These are phyloP conservation scores for Ypsolopha scabrella DNA, from an alignment of 2,888 invertebrate species.

Conservation along the genomic window DNA sequence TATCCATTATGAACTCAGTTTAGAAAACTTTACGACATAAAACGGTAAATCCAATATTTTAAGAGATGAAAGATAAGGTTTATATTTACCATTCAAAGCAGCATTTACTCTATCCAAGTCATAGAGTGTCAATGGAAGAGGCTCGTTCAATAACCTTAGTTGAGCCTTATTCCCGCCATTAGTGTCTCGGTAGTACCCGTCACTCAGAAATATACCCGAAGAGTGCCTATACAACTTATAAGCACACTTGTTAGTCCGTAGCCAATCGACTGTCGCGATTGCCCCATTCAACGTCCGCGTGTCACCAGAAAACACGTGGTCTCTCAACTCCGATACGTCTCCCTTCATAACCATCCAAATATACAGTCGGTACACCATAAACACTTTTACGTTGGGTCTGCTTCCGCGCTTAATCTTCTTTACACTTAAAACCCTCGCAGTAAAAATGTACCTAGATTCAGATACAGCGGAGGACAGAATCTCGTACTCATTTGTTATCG, in stretches of 20 bases:
- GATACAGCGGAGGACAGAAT: constrained; percentile 65
- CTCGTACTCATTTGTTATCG: constrained; percentile 68
- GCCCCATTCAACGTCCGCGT: constrained; percentile 53
- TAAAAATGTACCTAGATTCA: constrained; percentile 67
- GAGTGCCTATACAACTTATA: constrained; percentile 62
- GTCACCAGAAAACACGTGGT: constrained; percentile 51
- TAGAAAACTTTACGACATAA: background rate
- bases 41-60: background rate
- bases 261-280: constrained; percentile 59
- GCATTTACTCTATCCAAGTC: constrained; percentile 66
- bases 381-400: constrained; percentile 47
- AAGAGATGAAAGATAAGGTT: constrained; percentile 19
- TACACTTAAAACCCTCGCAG: constrained; percentile 58
- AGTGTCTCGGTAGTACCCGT: constrained; percentile 45
- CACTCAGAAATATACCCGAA: constrained; percentile 63
- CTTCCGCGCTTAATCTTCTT: constrained; percentile 57
- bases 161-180: constrained; percentile 39
- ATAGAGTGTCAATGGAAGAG: constrained; percentile 60
- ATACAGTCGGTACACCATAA: constrained; percentile 59
- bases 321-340: constrained; percentile 46
- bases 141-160: constrained; percentile 59
- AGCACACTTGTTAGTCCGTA: constrained; percentile 57
- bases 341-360: constrained; percentile 58
- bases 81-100: constrained; percentile 66
- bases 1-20: background rate